Conservation (phyloP, 2,797 vertebrate species). For the Scomberomorus guttatus region DNA sequence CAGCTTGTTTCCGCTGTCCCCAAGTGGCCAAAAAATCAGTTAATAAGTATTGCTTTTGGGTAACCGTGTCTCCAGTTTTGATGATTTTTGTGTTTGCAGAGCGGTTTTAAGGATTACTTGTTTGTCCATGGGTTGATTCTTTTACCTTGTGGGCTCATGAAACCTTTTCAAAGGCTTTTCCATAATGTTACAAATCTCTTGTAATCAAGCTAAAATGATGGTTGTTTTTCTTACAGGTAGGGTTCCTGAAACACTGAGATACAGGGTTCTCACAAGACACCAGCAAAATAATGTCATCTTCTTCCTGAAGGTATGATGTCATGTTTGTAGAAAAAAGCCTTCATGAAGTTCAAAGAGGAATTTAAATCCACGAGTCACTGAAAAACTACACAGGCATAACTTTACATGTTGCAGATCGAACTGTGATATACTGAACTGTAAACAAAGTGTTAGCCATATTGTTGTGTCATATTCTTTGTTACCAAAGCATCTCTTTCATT, state of each 20-base stretch:
- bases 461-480: constrained; percentile 37
- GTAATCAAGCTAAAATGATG: neutral
- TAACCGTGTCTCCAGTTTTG: too few species aligned
- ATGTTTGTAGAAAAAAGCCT: neutral
- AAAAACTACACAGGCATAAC: neutral
- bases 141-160: neutral
- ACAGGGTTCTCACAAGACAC: neutral
- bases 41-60: too few species aligned
- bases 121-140: too few species aligned
- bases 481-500: constrained; percentile 14
- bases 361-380: neutral
- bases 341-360: neutral
- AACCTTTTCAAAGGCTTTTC: neutral
- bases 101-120: too few species aligned
- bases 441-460: constrained; percentile 35
- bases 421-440: constrained; percentile 7
- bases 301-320: neutral
- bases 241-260: neutral
- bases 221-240: neutral
- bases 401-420: constrained; percentile 11
- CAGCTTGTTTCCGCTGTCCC: too few species aligned
- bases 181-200: too few species aligned
- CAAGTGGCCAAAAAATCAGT: too few species aligned
- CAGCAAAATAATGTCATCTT: neutral
- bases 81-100: too few species aligned